phyloP scores from a whole-genome alignment of 2,113 vertebrate species.

The Periophthalmodon schlosseri region DNA sequence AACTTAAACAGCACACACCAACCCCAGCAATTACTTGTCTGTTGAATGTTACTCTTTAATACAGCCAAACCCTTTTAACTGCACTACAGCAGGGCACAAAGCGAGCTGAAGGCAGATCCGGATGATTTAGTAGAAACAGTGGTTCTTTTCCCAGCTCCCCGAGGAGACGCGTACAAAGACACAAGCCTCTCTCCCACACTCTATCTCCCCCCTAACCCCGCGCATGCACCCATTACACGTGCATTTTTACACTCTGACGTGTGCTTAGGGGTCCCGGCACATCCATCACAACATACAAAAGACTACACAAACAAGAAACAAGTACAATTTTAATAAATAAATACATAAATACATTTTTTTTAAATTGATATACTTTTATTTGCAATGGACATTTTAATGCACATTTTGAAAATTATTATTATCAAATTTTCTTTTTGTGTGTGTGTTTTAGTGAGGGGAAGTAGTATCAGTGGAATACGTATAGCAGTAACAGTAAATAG shows the following conservation, averaged over 20 bases:
- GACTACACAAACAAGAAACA: background rate
- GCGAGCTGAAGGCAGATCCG: conserved; percentile 32
- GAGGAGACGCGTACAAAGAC: conserved; percentile 54
- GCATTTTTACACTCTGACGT: conserved; percentile 33
- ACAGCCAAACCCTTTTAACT: conserved; percentile 19
- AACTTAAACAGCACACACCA: background rate
- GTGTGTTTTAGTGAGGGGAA: too few relatives aligned
- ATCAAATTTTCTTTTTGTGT: too few relatives aligned
- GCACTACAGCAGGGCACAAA: conserved; percentile 10
- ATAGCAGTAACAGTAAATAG: too few relatives aligned
- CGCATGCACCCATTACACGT: conserved; percentile 11
- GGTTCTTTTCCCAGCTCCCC: conserved; percentile 44
- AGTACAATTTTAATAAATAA: too few relatives aligned
- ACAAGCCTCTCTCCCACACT: conserved; percentile 51
- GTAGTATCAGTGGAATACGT: too few relatives aligned
- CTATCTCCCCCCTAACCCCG: conserved; percentile 25
- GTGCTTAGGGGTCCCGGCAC: conserved; percentile 45
- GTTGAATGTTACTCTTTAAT: conserved; percentile 14
- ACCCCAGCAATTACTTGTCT: conserved; percentile 9
- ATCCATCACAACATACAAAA: conserved; percentile 48
- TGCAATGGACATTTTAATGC: too few relatives aligned
- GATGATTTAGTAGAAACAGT: conserved; percentile 43
- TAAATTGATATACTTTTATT: too few relatives aligned
- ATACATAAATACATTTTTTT: too few relatives aligned
- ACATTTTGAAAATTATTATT: too few relatives aligned